Conservation (phyloP, 2,113 vertebrate genomes). For the Crocuta crocuta region DNA sequence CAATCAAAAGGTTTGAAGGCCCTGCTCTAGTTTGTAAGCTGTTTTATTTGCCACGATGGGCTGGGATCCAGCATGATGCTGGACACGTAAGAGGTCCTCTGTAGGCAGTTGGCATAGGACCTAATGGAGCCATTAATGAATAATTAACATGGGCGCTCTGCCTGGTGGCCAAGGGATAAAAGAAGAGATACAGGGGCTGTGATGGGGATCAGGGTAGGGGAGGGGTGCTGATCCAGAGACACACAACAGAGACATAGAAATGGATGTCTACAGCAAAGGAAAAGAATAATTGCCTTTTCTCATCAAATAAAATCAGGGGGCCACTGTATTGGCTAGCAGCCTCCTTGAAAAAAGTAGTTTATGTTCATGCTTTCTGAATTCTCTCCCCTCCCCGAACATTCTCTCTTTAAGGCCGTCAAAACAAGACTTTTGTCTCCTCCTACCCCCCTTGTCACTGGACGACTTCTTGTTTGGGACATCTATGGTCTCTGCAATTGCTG, state of each 20-base stretch:
- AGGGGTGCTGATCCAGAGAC: neutral
- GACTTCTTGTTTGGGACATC: neutral
- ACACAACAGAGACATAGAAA: neutral
- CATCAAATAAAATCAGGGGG: neutral
- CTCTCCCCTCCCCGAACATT: neutral
- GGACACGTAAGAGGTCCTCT: neutral
- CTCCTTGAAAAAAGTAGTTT: neutral
- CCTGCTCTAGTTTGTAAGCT: neutral
- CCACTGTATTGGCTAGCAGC: neutral
- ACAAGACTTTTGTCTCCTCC: neutral
- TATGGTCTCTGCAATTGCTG: neutral
- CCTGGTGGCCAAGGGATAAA: neutral
- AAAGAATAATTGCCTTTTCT: neutral
- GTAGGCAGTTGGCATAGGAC: neutral
- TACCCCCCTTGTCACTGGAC: neutral
- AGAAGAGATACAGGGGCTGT: neutral
- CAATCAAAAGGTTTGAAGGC: neutral
- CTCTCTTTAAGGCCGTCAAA: neutral
- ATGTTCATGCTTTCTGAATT: neutral
- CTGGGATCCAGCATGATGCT: neutral
- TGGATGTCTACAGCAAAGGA: neutral
- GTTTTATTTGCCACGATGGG: neutral
- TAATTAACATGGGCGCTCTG: neutral
- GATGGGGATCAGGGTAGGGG: fast-evolving
- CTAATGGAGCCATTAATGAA: neutral